phyloP scores from a whole-genome alignment of 1,140 invertebrate species.

The Anagrus nilaparvatae region DNA sequence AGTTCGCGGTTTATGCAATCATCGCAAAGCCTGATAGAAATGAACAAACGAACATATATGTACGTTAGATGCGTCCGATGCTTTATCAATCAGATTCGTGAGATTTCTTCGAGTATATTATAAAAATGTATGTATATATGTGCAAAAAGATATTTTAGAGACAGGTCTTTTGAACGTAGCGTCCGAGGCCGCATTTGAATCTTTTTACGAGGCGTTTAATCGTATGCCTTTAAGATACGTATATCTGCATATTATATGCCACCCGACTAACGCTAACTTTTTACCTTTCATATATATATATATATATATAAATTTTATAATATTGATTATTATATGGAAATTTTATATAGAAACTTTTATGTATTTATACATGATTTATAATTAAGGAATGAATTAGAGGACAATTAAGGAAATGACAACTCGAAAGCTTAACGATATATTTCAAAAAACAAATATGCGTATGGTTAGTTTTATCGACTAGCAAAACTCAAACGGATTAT shows the following conservation, averaged over 20 bases:
- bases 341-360: no score
- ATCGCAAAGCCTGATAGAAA: slow-evolving; percentile 3
- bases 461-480: neutral
- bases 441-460: no score
- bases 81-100: slow-evolving; percentile 11
- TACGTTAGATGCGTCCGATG: slow-evolving; percentile 4
- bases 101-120: neutral
- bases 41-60: neutral
- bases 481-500: neutral
- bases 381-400: slow-evolving; percentile 9
- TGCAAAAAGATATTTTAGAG: slow-evolving; percentile 5
- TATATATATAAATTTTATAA: no score
- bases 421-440: no score
- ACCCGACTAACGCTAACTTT: slow-evolving; percentile 13
- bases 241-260: slow-evolving; percentile 9
- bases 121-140: neutral
- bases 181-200: neutral
- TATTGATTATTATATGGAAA: no score
- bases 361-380: slow-evolving; percentile 10
- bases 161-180: slow-evolving; percentile 1
- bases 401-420: slow-evolving; percentile 13
- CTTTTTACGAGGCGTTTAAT: slow-evolving; percentile 17
- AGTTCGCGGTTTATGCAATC: slow-evolving; percentile 2
- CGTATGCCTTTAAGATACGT: slow-evolving; percentile 4
- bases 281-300: no score